Conservation (phyloP, 2,888 invertebrate species). For the Xanthorhoe spadicearia region DNA sequence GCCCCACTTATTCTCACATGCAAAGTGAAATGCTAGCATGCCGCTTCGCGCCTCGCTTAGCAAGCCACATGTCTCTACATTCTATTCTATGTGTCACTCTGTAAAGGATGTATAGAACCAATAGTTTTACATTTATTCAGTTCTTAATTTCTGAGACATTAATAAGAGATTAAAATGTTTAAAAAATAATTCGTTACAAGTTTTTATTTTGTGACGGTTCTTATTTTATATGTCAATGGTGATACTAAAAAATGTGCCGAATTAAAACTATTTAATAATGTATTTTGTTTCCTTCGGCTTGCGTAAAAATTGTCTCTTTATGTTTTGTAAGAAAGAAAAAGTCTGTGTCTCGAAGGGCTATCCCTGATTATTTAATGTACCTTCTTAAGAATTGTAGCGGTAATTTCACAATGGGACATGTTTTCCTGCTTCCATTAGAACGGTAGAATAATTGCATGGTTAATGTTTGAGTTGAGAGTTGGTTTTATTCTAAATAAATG, state of each 20-base stretch:
- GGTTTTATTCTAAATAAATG: slow-evolving; percentile 6
- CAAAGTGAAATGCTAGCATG: slow-evolving; percentile 1
- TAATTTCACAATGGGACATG: slow-evolving; percentile 12
- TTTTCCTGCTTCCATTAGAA: slow-evolving; percentile 23
- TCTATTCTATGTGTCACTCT: background rate
- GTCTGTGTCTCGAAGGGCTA: slow-evolving; percentile 28
- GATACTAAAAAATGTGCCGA: background rate
- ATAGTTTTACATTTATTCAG: no score
- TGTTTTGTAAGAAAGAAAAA: slow-evolving; percentile 35
- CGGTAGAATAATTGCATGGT: slow-evolving; percentile 13
- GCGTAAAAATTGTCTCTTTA: slow-evolving; percentile 21
- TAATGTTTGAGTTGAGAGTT: slow-evolving; percentile 4
- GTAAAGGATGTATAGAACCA: background rate
- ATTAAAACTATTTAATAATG: background rate
- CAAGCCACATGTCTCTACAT: background rate
- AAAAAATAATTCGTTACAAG: no score
- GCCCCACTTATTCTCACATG: background rate
- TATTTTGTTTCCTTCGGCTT: slow-evolving; percentile 9
- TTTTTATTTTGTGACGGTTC: no score
- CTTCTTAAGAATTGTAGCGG: slow-evolving; percentile 28
- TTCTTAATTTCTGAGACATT: no score
- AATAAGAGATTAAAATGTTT: no score
- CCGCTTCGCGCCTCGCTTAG: background rate
- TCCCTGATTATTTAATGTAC: slow-evolving; percentile 39
- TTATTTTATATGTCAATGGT: background rate